Evolutionary conservation across 2,888 invertebrate species (phyloP).

Genomic region (Drosophila hawaiiensis): DNA sequence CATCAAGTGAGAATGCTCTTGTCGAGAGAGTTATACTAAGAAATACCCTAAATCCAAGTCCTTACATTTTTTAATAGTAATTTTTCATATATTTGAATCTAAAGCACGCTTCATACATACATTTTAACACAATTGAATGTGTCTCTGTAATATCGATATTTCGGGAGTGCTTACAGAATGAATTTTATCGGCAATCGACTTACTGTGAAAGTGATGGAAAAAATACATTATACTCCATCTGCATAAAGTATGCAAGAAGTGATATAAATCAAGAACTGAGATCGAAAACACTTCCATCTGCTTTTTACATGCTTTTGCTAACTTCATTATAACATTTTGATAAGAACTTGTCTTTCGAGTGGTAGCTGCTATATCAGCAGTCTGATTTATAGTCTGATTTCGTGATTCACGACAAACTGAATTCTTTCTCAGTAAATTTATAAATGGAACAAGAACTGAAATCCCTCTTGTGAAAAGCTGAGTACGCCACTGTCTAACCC

Average conservation of each 20-base stretch:
- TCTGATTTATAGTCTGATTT: neutral
- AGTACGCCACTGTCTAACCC: neutral
- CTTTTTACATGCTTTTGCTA: neutral
- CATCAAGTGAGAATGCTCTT: neutral
- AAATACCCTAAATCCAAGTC: neutral
- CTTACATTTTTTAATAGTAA: no score
- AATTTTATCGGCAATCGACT: neutral
- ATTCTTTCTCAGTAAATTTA: neutral
- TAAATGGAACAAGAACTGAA: neutral
- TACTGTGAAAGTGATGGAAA: neutral
- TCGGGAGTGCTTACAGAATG: neutral
- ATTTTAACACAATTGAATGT: neutral
- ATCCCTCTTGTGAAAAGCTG: neutral
- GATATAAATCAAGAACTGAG: neutral
- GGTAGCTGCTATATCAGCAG: no score
- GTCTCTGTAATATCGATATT: neutral
- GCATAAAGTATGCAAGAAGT: neutral
- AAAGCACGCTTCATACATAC: neutral
- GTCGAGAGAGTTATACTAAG: neutral
- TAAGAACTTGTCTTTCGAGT: neutral
- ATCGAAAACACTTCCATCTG: neutral
- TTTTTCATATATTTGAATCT: neutral
- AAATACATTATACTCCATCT: neutral
- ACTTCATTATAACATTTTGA: neutral
- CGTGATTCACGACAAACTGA: neutral